Conservation (phyloP, 1,140 invertebrate species). For the Melipona quadrifasciata region DNA sequence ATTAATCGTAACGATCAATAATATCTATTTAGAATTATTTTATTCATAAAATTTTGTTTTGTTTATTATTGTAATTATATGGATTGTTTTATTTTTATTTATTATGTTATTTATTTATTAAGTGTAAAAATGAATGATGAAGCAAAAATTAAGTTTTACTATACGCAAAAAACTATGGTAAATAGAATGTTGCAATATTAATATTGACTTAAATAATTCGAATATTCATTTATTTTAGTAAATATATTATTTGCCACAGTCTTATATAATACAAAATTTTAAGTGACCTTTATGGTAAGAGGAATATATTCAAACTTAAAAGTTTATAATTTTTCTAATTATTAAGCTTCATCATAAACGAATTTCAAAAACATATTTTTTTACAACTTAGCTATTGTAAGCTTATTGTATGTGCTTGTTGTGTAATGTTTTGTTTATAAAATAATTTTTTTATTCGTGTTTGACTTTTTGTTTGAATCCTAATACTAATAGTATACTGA, state of each 20-base stretch:
- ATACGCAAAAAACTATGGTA: not conserved
- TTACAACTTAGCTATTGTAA: slow-evolving; percentile 58
- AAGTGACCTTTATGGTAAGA: slow-evolving; percentile 62
- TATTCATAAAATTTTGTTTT: not conserved
- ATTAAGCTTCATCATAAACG: slow-evolving; percentile 48
- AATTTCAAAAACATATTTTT: slow-evolving; percentile 63
- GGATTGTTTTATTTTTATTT: not conserved
- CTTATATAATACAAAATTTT: slow-evolving; percentile 52
- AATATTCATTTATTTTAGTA: not conserved
- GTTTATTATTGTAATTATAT: not conserved
- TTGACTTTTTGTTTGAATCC: not conserved
- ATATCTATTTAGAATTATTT: not conserved
- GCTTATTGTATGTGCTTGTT: slow-evolving; percentile 62
- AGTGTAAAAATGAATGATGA: not conserved
- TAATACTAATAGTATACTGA: not conserved
- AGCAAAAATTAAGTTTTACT: not conserved
- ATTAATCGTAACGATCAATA: not conserved
- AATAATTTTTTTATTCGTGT: slow-evolving; percentile 15
- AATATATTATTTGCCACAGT: slow-evolving; percentile 16
- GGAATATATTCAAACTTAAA: slow-evolving; percentile 57
- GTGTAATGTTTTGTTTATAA: not conserved
- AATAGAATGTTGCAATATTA: slow-evolving; percentile 3
- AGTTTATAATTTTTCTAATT: slow-evolving; percentile 48
- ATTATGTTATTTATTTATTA: not conserved
- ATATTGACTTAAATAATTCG: not conserved